Evolutionary conservation across 2,113 vertebrate genomes (phyloP), one percentile per base, ranked within the genome.

Genomic region (Dicrurus megarhynchus): DNA sequence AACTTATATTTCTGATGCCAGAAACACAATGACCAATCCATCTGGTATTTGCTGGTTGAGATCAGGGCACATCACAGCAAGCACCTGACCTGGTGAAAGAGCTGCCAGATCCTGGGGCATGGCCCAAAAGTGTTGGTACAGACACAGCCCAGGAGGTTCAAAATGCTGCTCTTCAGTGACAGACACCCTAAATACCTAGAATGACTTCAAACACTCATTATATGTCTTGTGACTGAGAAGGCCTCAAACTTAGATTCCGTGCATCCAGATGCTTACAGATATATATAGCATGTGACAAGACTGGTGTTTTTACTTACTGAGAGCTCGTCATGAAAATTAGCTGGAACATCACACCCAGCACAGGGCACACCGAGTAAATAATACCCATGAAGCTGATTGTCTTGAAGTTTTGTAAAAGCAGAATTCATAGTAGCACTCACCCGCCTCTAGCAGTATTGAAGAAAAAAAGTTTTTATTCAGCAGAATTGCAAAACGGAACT

Each of bases 381-480:
- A 63, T 28, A 33, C 28, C 15, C 32, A 26, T 90, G 75, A 87
- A 93, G 30, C 0, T 42, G 22, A 55, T 79, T 93, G 94, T 81
- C 67, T 90, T 70, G 37, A 89, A 89, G 81, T 35, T 3, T 0
- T 87, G 56, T 87, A 79, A 84, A 86, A 95, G 56, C 22, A 70
- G 77, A 84, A 81, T 11, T 85, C 49, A 1, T 53, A n/a, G 82
- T 33, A 52, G 63, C 13, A 3, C 57, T 91, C 71, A 14, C 71
- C 33, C 10, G 1, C 61, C 85, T 82, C 93, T 41, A 59, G 92
- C 87, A 57, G 79, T 79, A 97, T 74, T 98, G 97, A 98, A 98
- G 95, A 96, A 85, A 97, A 95, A 95, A 95, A 97, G 98, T 98
- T 98, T 98, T 97, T 98, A 69, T 98, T 92, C 97, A 97, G 98